Evolutionary conservation across 2,888 invertebrate genomes (phyloP), one percentile per base, ranked within the genome.

Genomic region (Agapostemon virescens): DNA sequence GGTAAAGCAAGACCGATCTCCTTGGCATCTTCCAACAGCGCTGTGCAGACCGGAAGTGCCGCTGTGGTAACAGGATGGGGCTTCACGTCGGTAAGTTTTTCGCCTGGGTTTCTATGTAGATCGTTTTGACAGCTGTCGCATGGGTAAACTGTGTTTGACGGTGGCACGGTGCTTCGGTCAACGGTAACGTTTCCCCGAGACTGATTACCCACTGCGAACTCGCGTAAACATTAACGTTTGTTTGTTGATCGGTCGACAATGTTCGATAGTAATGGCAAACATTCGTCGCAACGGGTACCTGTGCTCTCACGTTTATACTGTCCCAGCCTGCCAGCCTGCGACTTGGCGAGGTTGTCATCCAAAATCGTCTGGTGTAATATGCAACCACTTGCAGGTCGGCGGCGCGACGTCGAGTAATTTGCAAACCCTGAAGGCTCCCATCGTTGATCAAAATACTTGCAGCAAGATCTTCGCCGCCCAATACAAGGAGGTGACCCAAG

Each of bases 401-500:
- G 78, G 82, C 0, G 11, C 17, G 13, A 69, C 11, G n/a, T 82
- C 87, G n/a, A 23, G 33, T 33, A 30, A 9, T 11, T 49, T 86
- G 36, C 71, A 33, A 61, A 45, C 9, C 1, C 55, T 69, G 38
- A 93, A 92, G 3, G 93, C 94, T 3, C 92, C 92, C 13, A 89
- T 93, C 7, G 90, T 94, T 0, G 91, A 92, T 9, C 94, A 93
- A 81, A 73, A 86, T 0, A 15, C 76, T 0, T 95, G 95, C 86
- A 77, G 66, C 20, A 88, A 88, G 0, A 87, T 88, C 0, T 93
- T 93, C 6, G 81, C 91, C 0, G 87, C 90, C 40, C 91, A 15
- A 0, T 2, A 92, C 1, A 26, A 49, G 17, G 82, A 45, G 13
- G 82, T 91, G 26, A 91, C 90, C 13, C 7, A 70, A 11, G 81